Percentiles rank a stretch among this genome's conserved stretches.
Evolutionary conservation across 2,113 vertebrate species (phyloP).

Genomic region (Amphiprion percula): DNA sequence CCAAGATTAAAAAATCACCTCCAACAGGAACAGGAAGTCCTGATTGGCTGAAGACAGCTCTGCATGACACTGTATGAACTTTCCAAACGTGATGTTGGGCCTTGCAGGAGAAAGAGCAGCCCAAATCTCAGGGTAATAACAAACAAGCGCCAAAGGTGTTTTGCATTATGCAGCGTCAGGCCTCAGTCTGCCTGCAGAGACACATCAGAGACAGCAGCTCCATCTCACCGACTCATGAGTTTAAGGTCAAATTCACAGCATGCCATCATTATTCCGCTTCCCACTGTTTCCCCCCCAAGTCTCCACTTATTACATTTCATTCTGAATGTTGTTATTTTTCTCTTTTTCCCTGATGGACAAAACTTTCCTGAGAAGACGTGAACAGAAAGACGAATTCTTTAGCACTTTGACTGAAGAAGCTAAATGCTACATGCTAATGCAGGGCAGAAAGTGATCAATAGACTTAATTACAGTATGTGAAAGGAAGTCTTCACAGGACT

Average conservation of each 20-base stretch:
- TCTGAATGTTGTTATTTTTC: not conserved
- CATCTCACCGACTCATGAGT: slow-evolving; percentile 7
- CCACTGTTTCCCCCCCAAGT: not conserved
- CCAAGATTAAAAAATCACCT: not conserved
- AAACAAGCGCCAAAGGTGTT: slow-evolving; percentile 36
- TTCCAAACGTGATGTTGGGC: not conserved
- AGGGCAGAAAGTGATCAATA: too few relatives aligned
- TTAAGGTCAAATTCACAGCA: slow-evolving; percentile 42
- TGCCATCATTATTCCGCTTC: slow-evolving; percentile 22
- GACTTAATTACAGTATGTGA: too few relatives aligned
- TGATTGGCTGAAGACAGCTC: not conserved
- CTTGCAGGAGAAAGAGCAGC: not conserved
- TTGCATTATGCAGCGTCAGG: slow-evolving; percentile 49
- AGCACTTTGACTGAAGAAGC: too few relatives aligned
- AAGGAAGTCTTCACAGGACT: too few relatives aligned
- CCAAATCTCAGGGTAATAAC: slow-evolving; percentile 26
- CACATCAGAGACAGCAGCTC: not conserved
- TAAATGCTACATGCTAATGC: too few relatives aligned
- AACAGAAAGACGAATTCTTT: too few relatives aligned
- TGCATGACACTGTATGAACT: not conserved
- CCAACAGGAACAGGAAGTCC: slow-evolving; percentile 6
- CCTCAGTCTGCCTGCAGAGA: slow-evolving; percentile 22
- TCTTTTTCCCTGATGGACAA: not conserved
- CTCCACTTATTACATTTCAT: not conserved
- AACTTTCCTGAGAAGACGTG: too few relatives aligned